These are phyloP conservation scores for Lordiphosa clarofinis DNA, from an alignment of 1,140 invertebrate species.

Conservation along the genomic window DNA sequence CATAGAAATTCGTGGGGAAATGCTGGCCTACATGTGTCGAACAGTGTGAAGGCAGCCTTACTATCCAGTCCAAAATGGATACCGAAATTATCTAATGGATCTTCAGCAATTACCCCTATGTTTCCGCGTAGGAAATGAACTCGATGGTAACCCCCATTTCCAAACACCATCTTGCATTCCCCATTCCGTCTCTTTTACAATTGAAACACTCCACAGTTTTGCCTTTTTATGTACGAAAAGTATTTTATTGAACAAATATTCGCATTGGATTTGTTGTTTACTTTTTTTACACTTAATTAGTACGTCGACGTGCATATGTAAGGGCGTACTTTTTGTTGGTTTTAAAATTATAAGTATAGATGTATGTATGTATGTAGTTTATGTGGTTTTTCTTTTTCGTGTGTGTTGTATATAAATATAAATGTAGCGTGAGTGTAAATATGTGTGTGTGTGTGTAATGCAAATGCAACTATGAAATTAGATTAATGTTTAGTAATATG, in stretches of 20 bases:
- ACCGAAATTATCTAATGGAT: too few relatives aligned
- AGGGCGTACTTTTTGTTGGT: conserved; percentile 34
- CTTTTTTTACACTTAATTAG: conserved; percentile 56
- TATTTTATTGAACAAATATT: conserved; percentile 52
- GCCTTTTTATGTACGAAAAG: conserved; percentile 39
- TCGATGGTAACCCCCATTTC: too few relatives aligned
- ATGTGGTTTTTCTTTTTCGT: conserved; percentile 26
- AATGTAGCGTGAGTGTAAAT: conserved; percentile 29
- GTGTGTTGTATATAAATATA: conserved; percentile 42
- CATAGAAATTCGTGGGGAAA: too few relatives aligned
- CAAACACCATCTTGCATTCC: too few relatives aligned
- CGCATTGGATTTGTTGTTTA: conserved; percentile 26
- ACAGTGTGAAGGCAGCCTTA: too few relatives aligned
- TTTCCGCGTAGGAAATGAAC: too few relatives aligned
- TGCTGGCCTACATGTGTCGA: too few relatives aligned
- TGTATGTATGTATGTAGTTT: conserved; percentile 46
- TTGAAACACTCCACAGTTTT: not conserved
- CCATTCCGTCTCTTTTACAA: not conserved
- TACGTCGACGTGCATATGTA: conserved; percentile 36
- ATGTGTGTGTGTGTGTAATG: conserved; percentile 18
- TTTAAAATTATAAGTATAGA: conserved; percentile 52
- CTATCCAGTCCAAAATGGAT: too few relatives aligned
- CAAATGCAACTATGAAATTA: conserved; percentile 46
- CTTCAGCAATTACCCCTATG: too few relatives aligned
- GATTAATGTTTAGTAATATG: conserved; percentile 12